Percentiles rank a stretch among this genome's conserved stretches.
Evolutionary conservation across 2,888 invertebrate genomes (phyloP).

Genomic region (Parnassius orleans): DNA sequence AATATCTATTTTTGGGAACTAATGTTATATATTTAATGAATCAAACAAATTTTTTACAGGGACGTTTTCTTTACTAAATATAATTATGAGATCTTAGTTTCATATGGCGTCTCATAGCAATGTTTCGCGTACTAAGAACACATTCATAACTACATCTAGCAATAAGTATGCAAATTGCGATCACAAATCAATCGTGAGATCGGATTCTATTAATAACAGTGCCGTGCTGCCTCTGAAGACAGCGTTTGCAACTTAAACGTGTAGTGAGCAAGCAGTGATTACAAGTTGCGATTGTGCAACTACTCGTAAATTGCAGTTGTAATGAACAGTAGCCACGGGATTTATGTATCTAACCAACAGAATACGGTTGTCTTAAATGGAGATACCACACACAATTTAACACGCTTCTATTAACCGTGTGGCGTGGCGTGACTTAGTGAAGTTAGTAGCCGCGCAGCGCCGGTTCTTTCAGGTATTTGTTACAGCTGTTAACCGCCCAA

Average conservation of each 20-base stretch:
- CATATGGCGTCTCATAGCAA: constrained; percentile 4
- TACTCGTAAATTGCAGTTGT: constrained; percentile 24
- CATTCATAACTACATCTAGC: constrained; percentile 6
- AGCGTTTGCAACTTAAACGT: constrained; percentile 14
- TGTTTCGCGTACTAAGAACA: not conserved
- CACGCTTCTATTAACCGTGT: constrained; percentile 49
- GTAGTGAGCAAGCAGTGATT: constrained; percentile 16
- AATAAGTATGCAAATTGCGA: constrained; percentile 25
- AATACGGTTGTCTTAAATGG: constrained; percentile 49
- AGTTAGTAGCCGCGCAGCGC: constrained; percentile 50
- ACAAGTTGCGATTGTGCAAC: constrained; percentile 28
- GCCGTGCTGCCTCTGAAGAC: constrained; percentile 18
- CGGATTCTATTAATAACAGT: constrained; percentile 26
- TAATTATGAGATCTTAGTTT: not conserved
- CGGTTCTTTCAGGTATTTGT: constrained; percentile 54
- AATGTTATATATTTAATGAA: no score
- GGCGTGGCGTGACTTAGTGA: constrained; percentile 64
- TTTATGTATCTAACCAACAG: constrained; percentile 40
- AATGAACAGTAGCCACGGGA: constrained; percentile 33
- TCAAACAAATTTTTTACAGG: no score
- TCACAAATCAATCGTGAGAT: constrained; percentile 28
- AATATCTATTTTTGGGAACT: no score
- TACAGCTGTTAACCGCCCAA: constrained; percentile 54
- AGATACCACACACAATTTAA: constrained; percentile 71
- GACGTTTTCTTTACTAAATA: no score